Base-by-base conservation (phyloP, 2,797 vertebrate species). In the Mionectes olivaceus region DNA sequence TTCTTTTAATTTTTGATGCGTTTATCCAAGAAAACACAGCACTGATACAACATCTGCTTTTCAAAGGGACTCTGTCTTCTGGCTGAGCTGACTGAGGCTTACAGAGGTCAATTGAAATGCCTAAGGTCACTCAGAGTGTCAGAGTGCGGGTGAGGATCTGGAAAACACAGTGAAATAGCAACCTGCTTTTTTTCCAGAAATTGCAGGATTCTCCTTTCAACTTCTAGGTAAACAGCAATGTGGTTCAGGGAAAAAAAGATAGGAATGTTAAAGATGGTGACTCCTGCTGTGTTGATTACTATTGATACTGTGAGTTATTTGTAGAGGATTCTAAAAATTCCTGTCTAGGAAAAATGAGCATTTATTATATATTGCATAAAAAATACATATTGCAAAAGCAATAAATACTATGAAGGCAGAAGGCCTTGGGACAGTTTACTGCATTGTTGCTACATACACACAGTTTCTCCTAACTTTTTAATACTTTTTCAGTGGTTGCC, bases 1-100 rank as follows among this genome's bases (percentile, higher is more conserved):
- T 94, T 90, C 83, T 95, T 95, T 96, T 94, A 91, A 94, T 96
- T 96, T 95, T 89, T 93, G 92, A 92, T 94, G 70, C 64, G 75
- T 94, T 96, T 97, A 87, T 87, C 94, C 77, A 87, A 67, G 91
- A 90, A 93, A 96, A 87, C 3, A 27, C 69, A 61, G 60, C 64
- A 47, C 85, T 95, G 85, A 68, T 89, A 39, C 60, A 91, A 61
- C 83, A 94, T 94, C 87, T 96, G 85, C 77, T 90, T 96, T 95
- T 94, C 87, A 95, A 93, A 94, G 55, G 33, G 73, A 25, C 61
- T 90, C 60, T 91, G 74, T 86, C 77, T 94, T 94, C 53, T 87
- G 32, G 52, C 60, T 43, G 83, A 73, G 74, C 56, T 94, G 83
- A 37, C 95, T 68, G 87, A 79, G 90, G 70, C 65, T 90, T 83